Evolutionary conservation across 2,888 invertebrate genomes (phyloP), one percentile per base, ranked within the genome.

Genomic region (Disparrhopalites patrizii): DNA sequence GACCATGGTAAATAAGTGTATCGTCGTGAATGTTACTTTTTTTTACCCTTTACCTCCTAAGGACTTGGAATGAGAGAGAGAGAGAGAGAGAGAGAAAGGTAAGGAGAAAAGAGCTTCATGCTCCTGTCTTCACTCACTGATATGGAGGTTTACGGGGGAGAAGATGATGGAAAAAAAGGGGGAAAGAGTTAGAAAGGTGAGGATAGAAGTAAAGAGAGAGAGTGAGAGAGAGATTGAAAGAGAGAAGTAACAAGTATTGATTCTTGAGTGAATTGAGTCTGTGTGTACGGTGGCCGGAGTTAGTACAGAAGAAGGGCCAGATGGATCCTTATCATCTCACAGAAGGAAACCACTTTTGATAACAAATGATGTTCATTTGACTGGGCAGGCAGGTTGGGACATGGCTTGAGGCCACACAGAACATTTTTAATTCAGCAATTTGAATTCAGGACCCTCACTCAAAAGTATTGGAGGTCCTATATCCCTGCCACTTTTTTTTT

Each of bases 341-440:
- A n/a, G n/a, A 68, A 67, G 70, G 68, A 69, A 71, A 71, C 73
- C 71, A 71, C 73, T 40, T 61, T 69, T 73, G 73, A 73, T 73
- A 73, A 73, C 73, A 73, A 73, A 73, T 71, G 73, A 71, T 73
- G 71, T 73, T 73, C 71, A 71, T 71, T 73, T 71, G 71, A 71
- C 71, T 71, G 70, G 69, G 69, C 69, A 71, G 70, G 67, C 72
- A 66, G 67, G 68, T 70, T 70, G 64, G 68, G 69, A 70, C 70
- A 71, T 70, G 69, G 70, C 70, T 71, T 67, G 67, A 69, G 75
- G 75, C 75, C 75, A 72, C 75, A 73, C 75, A 73, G 69, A 73
- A 70, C 71, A 70, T 66, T 68, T 72, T 72, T 75, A 75, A 75
- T 75, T 74, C 73, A 75, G 73, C 70, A 75, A 75, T 75, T 75